phyloP scores from a whole-genome alignment of 2,113 vertebrate species.

The Morone saxatilis region DNA sequence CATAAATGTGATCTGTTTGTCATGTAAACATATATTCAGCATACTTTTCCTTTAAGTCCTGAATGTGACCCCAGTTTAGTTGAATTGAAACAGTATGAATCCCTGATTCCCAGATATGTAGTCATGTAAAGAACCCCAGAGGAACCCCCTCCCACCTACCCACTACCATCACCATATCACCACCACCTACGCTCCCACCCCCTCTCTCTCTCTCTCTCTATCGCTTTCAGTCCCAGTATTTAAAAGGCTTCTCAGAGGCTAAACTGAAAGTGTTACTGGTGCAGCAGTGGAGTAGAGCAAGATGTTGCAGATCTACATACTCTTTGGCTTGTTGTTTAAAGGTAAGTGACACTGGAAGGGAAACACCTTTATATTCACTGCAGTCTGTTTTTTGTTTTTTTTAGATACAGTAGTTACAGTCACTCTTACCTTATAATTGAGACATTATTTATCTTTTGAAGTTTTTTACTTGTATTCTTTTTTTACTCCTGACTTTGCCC shows the following conservation, averaged over 20 bases:
- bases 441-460: background rate
- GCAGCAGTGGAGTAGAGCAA: background rate
- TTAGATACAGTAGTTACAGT: too few species aligned
- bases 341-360: constrained; percentile 16
- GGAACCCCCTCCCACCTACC: too few species aligned
- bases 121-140: too few species aligned
- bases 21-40: too few species aligned
- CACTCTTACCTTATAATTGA: background rate
- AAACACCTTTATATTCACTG: background rate
- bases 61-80: too few species aligned
- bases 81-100: too few species aligned
- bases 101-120: too few species aligned
- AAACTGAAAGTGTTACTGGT: background rate
- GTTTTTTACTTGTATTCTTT: too few species aligned
- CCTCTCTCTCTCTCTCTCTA: rapidly evolving
- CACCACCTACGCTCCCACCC: too few species aligned
- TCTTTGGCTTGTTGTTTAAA: background rate
- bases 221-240: background rate
- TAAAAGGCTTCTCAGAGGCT: rapidly evolving
- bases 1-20: background rate
- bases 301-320: constrained; percentile 20
- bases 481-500: background rate
- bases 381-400: too few species aligned
- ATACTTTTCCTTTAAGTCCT: background rate
- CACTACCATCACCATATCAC: too few species aligned